A percentile compares a stretch with the other conserved stretches of the same genome.
Evolutionary conservation across 2,113 vertebrate genomes (phyloP).

Genomic region (Osmerus eperlanus): DNA sequence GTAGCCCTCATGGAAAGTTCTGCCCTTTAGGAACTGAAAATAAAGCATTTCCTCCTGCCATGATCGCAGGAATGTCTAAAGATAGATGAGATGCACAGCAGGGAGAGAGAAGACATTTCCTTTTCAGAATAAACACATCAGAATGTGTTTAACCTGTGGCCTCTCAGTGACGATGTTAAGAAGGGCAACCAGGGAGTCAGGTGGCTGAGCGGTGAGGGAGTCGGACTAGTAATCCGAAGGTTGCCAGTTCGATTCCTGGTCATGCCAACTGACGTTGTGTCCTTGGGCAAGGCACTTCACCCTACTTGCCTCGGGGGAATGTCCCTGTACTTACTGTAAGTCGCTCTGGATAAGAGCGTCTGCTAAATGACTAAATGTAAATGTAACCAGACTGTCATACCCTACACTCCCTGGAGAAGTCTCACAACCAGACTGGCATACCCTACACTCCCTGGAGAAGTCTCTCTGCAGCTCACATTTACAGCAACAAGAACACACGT

Average conservation of each 20-base stretch:
- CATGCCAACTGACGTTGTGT: no score
- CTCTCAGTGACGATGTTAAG: background rate
- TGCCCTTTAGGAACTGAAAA: conserved; percentile 32
- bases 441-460: background rate
- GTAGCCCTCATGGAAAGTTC: conserved; percentile 33
- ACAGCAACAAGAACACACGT: background rate
- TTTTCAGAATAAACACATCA: background rate
- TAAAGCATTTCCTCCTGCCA: conserved; percentile 11
- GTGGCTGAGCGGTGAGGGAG: no score
- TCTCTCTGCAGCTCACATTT: background rate
- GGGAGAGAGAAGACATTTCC: background rate
- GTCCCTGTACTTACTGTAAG: no score
- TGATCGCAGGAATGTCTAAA: conserved; percentile 26
- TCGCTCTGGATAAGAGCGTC: no score
- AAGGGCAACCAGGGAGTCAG: background rate
- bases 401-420: no score
- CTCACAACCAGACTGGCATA: no score
- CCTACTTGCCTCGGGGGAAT: no score
- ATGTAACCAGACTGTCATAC: no score
- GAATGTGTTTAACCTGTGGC: background rate
- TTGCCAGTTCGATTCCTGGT: no score
- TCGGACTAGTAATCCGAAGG: no score
- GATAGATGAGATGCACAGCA: background rate
- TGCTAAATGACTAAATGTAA: no score
- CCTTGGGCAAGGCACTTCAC: no score